Evolutionary conservation across 2,113 vertebrate species (phyloP).

Genomic region (Eublepharis macularius): DNA sequence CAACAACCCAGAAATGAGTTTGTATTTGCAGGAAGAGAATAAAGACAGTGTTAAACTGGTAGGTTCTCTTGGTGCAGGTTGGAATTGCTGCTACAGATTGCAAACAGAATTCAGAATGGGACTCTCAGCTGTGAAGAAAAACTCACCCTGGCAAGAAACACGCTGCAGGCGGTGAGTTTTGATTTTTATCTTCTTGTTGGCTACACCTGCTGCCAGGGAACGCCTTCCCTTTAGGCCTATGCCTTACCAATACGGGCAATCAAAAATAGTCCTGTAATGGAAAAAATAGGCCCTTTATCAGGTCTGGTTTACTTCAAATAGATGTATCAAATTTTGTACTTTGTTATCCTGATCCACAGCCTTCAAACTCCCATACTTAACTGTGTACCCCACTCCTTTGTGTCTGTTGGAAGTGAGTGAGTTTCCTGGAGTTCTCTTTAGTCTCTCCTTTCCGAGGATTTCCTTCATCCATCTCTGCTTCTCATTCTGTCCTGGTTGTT

Average conservation of each 20-base stretch:
- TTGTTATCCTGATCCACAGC: background rate
- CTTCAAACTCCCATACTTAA: background rate
- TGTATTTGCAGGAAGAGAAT: background rate
- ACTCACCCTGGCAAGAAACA: conserved; percentile 94
- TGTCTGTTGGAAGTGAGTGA: background rate
- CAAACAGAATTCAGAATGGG: conserved; percentile 97
- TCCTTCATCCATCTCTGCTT: background rate
- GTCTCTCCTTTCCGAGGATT: background rate
- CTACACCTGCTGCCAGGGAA: background rate
- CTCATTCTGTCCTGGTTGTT: background rate
- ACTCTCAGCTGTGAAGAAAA: conserved; percentile 97
- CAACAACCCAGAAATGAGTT: background rate
- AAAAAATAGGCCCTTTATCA: background rate
- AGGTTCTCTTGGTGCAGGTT: conserved; percentile 73
- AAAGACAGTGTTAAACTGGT: background rate
- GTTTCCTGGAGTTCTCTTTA: background rate
- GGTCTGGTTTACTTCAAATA: background rate
- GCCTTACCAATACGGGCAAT: background rate
- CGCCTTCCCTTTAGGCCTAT: background rate
- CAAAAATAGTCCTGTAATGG: background rate
- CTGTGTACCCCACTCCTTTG: background rate
- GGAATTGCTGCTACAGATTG: conserved; percentile 92
- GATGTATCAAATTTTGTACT: background rate
- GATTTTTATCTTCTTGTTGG: too few relatives aligned
- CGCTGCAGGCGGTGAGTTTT: conserved; percentile 91